Percentiles rank a stretch among this genome's conserved stretches.
These are phyloP conservation scores for Bombus cullumanus DNA, from an alignment of 1,140 invertebrate genomes.

Conservation along the genomic window DNA sequence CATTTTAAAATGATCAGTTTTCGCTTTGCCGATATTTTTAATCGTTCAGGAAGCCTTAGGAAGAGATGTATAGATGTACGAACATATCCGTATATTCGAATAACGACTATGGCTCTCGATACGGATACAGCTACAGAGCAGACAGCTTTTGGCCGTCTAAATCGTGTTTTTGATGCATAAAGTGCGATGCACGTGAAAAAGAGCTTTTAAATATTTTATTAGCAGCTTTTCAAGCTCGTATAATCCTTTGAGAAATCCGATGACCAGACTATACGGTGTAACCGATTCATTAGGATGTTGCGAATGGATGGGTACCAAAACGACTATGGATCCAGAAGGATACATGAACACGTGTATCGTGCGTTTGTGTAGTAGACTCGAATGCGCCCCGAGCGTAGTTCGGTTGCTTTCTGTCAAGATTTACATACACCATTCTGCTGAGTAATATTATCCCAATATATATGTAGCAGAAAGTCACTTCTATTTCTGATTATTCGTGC, in stretches of 20 bases:
- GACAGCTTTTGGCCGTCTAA: neutral
- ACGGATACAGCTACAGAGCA: neutral
- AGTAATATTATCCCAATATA: slow-evolving; percentile 3
- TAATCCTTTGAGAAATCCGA: neutral
- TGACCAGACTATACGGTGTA: neutral
- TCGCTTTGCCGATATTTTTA: neutral
- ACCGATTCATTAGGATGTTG: slow-evolving; percentile 1
- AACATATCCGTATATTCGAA: too few relatives aligned
- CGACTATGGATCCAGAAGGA: neutral
- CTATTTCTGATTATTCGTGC: slow-evolving; percentile 5
- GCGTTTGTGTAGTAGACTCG: neutral
- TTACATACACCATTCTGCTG: slow-evolving; percentile 8
- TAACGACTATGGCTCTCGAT: neutral
- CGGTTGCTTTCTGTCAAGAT: neutral
- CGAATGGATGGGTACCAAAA: neutral
- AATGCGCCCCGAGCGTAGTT: neutral
- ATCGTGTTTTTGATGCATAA: neutral
- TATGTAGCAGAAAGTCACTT: neutral
- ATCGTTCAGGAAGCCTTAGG: neutral
- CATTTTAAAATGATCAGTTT: neutral
- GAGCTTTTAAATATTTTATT: neutral
- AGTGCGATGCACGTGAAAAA: neutral
- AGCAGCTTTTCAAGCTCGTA: neutral
- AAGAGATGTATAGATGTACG: too few relatives aligned
- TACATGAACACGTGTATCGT: neutral